Evolutionary conservation across 1,140 invertebrate species (phyloP).

Genomic region (Charaxes varanes): DNA sequence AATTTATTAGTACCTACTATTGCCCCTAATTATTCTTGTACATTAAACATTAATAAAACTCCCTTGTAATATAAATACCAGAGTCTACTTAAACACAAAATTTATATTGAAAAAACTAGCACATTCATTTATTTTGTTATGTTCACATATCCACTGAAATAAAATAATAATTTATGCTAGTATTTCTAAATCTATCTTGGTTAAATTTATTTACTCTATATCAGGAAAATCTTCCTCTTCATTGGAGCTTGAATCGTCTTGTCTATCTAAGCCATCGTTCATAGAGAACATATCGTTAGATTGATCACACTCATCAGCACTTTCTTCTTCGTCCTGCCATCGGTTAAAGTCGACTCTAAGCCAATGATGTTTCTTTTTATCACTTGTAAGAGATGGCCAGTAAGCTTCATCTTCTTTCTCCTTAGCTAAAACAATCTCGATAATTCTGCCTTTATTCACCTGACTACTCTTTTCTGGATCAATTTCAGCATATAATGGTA

Average conservation of each 20-base stretch:
- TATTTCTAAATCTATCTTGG: slow-evolving; percentile 3
- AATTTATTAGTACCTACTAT: no score
- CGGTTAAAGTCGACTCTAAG: slow-evolving; percentile 97
- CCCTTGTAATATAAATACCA: no score
- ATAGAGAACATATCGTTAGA: slow-evolving; percentile 48
- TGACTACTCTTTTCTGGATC: slow-evolving; percentile 83
- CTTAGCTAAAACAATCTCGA: slow-evolving; percentile 84
- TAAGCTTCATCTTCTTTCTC: slow-evolving; percentile 85
- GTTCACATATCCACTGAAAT: no score
- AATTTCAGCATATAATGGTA: slow-evolving; percentile 89
- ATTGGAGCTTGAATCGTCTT: slow-evolving; percentile 50
- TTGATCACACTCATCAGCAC: slow-evolving; percentile 45
- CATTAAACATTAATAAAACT: no score
- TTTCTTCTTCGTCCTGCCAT: slow-evolving; percentile 93
- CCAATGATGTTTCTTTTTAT: slow-evolving; percentile 94
- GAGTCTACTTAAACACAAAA: no score
- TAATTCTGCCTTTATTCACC: slow-evolving; percentile 82
- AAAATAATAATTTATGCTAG: background rate
- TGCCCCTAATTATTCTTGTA: no score
- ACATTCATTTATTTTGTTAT: no score
- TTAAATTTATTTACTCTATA: slow-evolving; percentile 37
- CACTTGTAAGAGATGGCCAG: slow-evolving; percentile 92
- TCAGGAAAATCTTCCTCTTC: slow-evolving; percentile 59
- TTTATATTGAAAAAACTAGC: no score
- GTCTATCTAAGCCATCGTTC: no score